These are phyloP conservation scores for Apostichopus leukothele DNA, from an alignment of 53 echinoderm and acorn worm genomes.

Conservation along the genomic window DNA sequence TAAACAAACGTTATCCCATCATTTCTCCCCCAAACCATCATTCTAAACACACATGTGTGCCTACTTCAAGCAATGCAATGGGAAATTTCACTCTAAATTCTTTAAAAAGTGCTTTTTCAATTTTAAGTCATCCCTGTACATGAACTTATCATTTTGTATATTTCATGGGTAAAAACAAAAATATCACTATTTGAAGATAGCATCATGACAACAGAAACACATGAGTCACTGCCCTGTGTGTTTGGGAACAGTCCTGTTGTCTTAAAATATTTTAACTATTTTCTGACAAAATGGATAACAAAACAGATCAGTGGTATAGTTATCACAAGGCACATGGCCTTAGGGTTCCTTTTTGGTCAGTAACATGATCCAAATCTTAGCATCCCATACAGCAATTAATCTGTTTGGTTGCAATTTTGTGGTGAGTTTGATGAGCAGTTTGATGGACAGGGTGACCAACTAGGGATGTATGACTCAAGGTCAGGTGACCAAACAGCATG, in stretches of 20 bases:
- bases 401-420: slow-evolving; percentile 36
- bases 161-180: neutral
- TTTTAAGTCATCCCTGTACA: neutral
- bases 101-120: no score
- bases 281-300: neutral
- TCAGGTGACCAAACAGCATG: neutral
- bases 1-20: no score
- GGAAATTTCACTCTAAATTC: no score
- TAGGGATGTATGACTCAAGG: neutral
- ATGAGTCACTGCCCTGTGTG: neutral
- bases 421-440: neutral
- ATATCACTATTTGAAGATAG: neutral
- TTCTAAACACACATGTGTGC: no score
- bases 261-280: slow-evolving; percentile 14
- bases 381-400: slow-evolving; percentile 30
- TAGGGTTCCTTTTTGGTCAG: neutral
- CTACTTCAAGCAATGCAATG: neutral
- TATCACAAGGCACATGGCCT: neutral
- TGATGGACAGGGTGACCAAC: slow-evolving; percentile 22
- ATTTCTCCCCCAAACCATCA: no score
- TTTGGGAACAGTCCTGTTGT: neutral
- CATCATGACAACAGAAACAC: neutral
- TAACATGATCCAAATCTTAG: slow-evolving; percentile 40
- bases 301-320: neutral
- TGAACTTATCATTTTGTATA: neutral